Base-by-base conservation (phyloP, 1,140 invertebrate species). In the Dermatophagoides farinae region DNA sequence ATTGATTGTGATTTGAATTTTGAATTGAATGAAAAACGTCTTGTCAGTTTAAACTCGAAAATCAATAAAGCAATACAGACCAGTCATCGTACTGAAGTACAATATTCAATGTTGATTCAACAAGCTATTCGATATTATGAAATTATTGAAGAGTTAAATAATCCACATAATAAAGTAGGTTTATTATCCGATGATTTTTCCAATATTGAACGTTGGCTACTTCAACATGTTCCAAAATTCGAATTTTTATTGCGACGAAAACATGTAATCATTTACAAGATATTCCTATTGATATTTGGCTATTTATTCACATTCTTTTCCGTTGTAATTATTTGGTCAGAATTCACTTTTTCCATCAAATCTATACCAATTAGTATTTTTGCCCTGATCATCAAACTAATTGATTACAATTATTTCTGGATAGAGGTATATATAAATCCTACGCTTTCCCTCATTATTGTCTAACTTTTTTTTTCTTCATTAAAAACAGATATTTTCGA, bases 371-470 rank as follows among this genome's bases (percentile, higher is more conserved):
- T 99, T 6, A 97, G 92, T 0, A 77, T 98, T 52, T 97, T 98
- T 76, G 95, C 96, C 46, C 79, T 85, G 43, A 86, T 97, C 69
- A 79, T 97, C 1, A 82, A 86, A 66, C 72, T 82, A 51, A 84
- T 88, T 1, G 84, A 82, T 68, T 89, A 95, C 69, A 86, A 96
- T 73, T 97, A 97, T 77, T 80, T 89, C 64, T 85, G 84, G 55
- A 95, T 97, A 68, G 91, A 97, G 78, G 88, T 92, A 75, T 76
- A 70, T n/a, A n/a, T n/a, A n/a, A n/a, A n/a, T n/a, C n/a, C n/a
- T n/a, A n/a, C n/a, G n/a, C n/a, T n/a, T n/a, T n/a, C n/a, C n/a
- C n/a, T n/a, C n/a, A n/a, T 68, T 62, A 57, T 66, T 43, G 20
- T 44, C 52, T 57, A 25, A 43, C 38, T 22, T 47, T 60, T 16